These are phyloP conservation scores for Macrocentrus cingulum DNA, from an alignment of 1,140 invertebrate species.

Conservation along the genomic window DNA sequence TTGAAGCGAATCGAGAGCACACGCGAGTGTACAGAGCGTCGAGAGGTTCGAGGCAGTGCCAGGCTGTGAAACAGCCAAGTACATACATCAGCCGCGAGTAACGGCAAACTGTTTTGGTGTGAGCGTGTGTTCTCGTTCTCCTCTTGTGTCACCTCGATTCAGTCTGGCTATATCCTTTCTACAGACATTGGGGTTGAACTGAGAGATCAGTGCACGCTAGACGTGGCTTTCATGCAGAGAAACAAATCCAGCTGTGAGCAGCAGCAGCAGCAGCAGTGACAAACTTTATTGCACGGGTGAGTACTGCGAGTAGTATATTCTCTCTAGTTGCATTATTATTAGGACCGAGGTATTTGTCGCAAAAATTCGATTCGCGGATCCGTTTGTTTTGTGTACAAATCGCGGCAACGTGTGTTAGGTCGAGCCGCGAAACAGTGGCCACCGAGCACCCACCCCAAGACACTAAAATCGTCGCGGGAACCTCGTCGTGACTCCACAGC, in stretches of 20 bases:
- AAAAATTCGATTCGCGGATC: background rate
- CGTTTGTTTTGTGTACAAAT: slow-evolving; percentile 4
- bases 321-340: background rate
- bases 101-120: slow-evolving; percentile 19
- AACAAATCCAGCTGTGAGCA: too few species aligned
- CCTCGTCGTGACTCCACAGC: slow-evolving; percentile 53
- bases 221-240: background rate
- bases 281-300: background rate
- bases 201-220: background rate
- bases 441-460: slow-evolving; percentile 58
- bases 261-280: background rate
- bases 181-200: slow-evolving; percentile 1
- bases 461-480: slow-evolving; percentile 58
- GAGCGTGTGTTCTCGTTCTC: slow-evolving; percentile 14
- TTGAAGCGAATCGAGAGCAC: slow-evolving; percentile 30
- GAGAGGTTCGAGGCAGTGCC: slow-evolving; percentile 25
- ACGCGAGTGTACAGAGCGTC: slow-evolving; percentile 20
- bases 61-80: slow-evolving; percentile 19
- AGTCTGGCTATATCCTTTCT: background rate
- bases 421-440: slow-evolving; percentile 44
- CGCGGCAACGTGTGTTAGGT: slow-evolving; percentile 27
- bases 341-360: background rate
- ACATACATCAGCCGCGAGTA: slow-evolving; percentile 2
- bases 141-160: background rate
- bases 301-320: too few species aligned